Base-by-base conservation (phyloP, 2,888 invertebrate species). In the Yponomeuta sedellus region DNA sequence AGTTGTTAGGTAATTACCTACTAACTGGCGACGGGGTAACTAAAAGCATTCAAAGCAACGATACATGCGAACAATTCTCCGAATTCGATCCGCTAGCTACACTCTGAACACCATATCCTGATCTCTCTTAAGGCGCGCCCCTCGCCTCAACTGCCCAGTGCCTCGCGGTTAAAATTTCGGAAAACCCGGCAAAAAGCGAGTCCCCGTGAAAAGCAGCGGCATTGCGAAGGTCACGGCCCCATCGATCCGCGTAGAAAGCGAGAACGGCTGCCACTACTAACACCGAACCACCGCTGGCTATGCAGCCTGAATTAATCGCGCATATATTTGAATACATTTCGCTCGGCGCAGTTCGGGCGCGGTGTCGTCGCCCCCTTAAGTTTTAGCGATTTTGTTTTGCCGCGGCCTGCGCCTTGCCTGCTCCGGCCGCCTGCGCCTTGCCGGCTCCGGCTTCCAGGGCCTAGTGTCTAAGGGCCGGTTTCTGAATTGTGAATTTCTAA, bases 251-350 rank as follows among this genome's bases (percentile, higher is more conserved):
- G 88, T 87, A 88, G 90, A 91, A 91, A 91, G 91, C 88, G 91
- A 91, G 91, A 88, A 87, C 82, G 84, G 84, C 85, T 83, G 89
- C 86, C 86, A 90, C 91, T 89, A 91, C 88, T 91, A 89, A 91
- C 91, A 91, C 91, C 88, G 89, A 88, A 84, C 90, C 57, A 39
- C 67, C 89, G 87, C 74, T 85, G 90, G 89, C 90, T 89, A 92
- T 92, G 92, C 92, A 87, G 86, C 79, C 91, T 91, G 92, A 91
- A 92, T 92, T 92, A 92, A 92, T 92, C 91, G 90, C 90, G 92
- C 92, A 92, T 92, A 92, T 86, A 92, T 92, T 92, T 91, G 92
- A 92, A 92, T 92, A 83, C 79, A 83, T 83, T 83, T 83, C 73
- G 72, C 44, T 34, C 44, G 80, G 81, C 85, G 85, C 82, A 80